Conservation (phyloP, 2,113 vertebrate genomes). For the rabbit (Oryctolagus cuniculus) region mOryCun1.1 NC_091453.1:35238501-35239000, state of each 20-base stretch:
- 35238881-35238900: slow-evolving; percentile 57
- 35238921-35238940: slow-evolving; percentile 5
- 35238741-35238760: slow-evolving; percentile 43
- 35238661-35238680: neutral
- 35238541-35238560: neutral
- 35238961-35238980: neutral
- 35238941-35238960: slow-evolving; percentile 32
- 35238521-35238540: neutral
- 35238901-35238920: neutral
- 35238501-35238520: neutral
- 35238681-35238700: slow-evolving; percentile 50
- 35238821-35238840: slow-evolving; percentile 54
- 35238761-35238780: neutral
- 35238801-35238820: neutral
- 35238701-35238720: neutral
- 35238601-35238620: neutral
- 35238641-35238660: neutral
- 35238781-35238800: slow-evolving; percentile 51
- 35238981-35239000: neutral
- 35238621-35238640: neutral
- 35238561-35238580: neutral
- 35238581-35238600: neutral
- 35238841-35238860: slow-evolving; percentile 58
- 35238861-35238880: slow-evolving; percentile 61
- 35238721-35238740: slow-evolving; percentile 10